Evolutionary conservation across 1,140 invertebrate genomes (phyloP).

Genomic region (Drosophila kepulauana): DNA sequence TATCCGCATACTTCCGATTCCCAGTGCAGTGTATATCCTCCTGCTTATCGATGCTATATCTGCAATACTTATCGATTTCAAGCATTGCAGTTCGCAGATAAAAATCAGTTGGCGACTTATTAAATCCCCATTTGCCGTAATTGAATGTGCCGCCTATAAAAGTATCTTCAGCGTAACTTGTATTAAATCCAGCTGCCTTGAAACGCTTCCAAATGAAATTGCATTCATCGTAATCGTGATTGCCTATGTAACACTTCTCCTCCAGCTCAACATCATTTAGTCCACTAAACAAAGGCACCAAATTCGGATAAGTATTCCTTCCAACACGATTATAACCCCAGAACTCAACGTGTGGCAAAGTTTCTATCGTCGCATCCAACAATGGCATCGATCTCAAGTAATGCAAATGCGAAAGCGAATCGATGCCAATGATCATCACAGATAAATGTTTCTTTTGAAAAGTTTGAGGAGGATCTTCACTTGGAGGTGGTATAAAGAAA

Average conservation of each 20-base stretch:
- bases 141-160: constrained; percentile 12
- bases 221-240: constrained; percentile 8
- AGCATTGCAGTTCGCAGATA: constrained; percentile 44
- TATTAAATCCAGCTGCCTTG: constrained; percentile 37
- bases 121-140: neutral
- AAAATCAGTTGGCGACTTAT: constrained; percentile 30
- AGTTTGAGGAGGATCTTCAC: neutral
- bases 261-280: constrained; percentile 86
- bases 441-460: constrained; percentile 42
- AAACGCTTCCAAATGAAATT: constrained; percentile 48
- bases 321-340: constrained; percentile 92
- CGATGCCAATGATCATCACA: constrained; percentile 92
- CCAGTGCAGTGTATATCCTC: constrained; percentile 43
- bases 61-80: constrained; percentile 42
- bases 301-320: constrained; percentile 92
- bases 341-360: constrained; percentile 88
- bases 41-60: constrained; percentile 46
- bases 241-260: constrained; percentile 86
- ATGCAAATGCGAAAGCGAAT: constrained; percentile 93
- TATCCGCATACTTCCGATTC: constrained; percentile 36
- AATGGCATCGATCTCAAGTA: constrained; percentile 91
- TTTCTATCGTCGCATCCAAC: constrained; percentile 87
- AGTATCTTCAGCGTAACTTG: constrained; percentile 51
- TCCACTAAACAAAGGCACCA: constrained; percentile 90
- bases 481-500: constrained; percentile 44